Evolutionary conservation across 2,797 vertebrate genomes (phyloP).

Genomic region (Emys orbicularis): DNA sequence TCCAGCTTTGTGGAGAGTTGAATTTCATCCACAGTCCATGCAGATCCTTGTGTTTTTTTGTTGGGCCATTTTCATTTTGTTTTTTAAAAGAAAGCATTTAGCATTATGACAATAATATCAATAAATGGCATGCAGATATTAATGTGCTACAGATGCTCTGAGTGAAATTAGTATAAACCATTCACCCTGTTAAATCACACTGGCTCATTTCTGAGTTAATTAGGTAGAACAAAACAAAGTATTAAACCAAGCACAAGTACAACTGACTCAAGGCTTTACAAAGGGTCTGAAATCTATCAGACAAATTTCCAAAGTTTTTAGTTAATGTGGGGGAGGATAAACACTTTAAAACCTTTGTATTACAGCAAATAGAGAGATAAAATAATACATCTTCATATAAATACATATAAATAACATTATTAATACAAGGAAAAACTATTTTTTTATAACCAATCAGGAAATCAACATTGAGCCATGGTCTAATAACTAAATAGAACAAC

Average conservation of each 20-base stretch:
- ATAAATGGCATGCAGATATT: conserved; percentile 33
- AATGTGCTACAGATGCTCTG: conserved; percentile 35
- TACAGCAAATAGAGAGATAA: not conserved
- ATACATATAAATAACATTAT: not conserved
- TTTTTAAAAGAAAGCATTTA: not conserved
- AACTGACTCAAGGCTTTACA: not conserved
- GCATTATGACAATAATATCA: conserved; percentile 29
- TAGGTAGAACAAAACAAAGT: conserved; percentile 37
- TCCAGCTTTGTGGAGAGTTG: not conserved
- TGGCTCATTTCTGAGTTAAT: conserved; percentile 50
- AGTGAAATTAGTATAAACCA: conserved; percentile 55
- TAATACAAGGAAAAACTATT: rapidly evolving
- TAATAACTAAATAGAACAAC: not conserved
- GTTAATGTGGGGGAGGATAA: not conserved
- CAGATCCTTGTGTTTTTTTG: not conserved
- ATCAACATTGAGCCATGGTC: not conserved
- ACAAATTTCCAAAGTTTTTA: not conserved
- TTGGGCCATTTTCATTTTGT: not conserved
- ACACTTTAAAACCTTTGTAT: not conserved
- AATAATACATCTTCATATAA: not conserved
- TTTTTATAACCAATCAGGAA: not conserved
- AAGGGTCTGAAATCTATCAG: not conserved
- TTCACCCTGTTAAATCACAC: conserved; percentile 33
- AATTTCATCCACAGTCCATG: not conserved
- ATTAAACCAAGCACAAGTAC: conserved; percentile 25